Percentiles rank a stretch among this genome's conserved stretches.
phyloP scores from a whole-genome alignment of 2,888 invertebrate species.

The Sarcophaga variegata region DNA sequence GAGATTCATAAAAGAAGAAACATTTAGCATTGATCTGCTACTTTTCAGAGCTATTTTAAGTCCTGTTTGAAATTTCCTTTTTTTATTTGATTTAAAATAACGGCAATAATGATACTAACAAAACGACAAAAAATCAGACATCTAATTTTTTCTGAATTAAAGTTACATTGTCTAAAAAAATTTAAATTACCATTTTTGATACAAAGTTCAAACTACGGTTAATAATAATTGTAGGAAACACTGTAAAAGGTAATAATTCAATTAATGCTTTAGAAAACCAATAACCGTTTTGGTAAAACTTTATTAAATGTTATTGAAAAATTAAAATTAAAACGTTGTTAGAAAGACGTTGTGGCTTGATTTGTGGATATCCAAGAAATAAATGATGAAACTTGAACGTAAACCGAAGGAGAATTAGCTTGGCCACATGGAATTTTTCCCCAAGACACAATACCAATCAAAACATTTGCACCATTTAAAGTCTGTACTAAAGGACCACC shows the following conservation, averaged over 20 bases:
- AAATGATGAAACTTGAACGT: conserved; percentile 82
- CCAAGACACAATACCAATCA: conserved; percentile 83
- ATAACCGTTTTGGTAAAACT: background rate
- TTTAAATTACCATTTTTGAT: no score
- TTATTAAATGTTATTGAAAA: background rate
- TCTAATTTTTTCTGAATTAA: no score
- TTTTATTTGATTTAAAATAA: no score
- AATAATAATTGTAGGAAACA: background rate
- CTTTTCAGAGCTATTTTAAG: no score
- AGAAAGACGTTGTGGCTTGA: conserved; percentile 56
- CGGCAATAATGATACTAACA: no score
- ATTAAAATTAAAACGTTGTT: background rate
- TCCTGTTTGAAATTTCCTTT: no score
- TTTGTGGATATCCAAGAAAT: conserved; percentile 79
- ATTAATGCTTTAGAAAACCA: background rate
- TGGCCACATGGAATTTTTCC: conserved; percentile 82
- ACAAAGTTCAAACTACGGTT: no score
- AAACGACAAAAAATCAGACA: no score
- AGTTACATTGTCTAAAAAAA: no score
- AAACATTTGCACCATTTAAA: conserved; percentile 68
- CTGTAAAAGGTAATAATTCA: background rate
- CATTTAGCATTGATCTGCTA: no score
- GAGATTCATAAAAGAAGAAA: no score
- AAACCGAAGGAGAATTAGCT: conserved; percentile 81
- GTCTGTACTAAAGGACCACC: conserved; percentile 77